A percentile compares a stretch with the other conserved stretches of the same genome.
phyloP scores from a whole-genome alignment of 2,888 invertebrate species.

The Tanypteryx hageni region DNA sequence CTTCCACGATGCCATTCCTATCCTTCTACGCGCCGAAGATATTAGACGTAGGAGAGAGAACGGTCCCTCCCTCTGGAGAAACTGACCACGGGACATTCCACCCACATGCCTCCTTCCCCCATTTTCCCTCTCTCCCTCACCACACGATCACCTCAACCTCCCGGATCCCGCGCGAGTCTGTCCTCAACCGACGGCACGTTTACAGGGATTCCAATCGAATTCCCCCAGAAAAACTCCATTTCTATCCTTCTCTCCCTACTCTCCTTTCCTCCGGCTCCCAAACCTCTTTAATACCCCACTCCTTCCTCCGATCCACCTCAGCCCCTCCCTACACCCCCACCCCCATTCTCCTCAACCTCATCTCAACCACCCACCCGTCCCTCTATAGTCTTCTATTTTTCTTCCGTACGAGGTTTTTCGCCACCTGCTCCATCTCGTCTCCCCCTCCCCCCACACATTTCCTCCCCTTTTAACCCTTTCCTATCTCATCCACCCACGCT shows the following conservation, averaged over 20 bases:
- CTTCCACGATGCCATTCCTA: background rate
- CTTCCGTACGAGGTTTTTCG: background rate
- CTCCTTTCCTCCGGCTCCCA: background rate
- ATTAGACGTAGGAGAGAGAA: background rate
- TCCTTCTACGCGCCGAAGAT: background rate
- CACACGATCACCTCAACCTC: background rate
- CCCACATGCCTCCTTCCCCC: background rate
- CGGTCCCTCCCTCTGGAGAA: background rate
- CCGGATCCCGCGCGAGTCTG: background rate
- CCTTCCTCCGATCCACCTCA: background rate
- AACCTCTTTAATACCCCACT: background rate
- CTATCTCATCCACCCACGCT: no score
- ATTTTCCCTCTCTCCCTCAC: background rate
- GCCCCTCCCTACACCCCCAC: background rate
- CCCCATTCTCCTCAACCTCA: background rate
- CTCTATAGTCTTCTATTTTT: background rate
- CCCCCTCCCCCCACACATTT: background rate
- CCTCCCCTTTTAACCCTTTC: background rate
- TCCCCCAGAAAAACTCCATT: background rate
- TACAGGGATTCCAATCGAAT: conserved; percentile 34
- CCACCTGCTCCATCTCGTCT: background rate
- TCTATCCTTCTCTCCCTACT: background rate
- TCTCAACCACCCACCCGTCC: background rate
- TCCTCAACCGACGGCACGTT: background rate
- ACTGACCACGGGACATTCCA: background rate